These are phyloP conservation scores for Gastrophysa polygoni DNA, from an alignment of 2,888 invertebrate species.

Conservation along the genomic window DNA sequence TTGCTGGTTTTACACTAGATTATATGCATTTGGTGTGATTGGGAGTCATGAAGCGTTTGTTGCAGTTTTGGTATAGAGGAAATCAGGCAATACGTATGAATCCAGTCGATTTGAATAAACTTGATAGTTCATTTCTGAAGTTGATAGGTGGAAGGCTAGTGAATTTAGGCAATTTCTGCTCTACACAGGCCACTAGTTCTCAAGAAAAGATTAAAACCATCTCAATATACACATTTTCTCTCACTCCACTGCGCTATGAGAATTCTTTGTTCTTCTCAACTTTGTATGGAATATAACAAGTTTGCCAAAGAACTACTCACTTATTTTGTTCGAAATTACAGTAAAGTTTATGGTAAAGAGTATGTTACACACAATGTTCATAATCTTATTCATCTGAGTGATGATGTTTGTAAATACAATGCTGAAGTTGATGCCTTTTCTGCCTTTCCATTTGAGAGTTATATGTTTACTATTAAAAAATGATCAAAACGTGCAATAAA, in stretches of 20 bases:
- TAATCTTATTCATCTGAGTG: constrained; percentile 35
- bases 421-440: constrained; percentile 35
- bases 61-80: constrained; percentile 2
- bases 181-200: constrained; percentile 39
- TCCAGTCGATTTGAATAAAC: not conserved
- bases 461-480: too few relatives aligned
- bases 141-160: constrained; percentile 36
- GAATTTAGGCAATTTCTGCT: constrained; percentile 38
- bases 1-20: constrained; percentile 1
- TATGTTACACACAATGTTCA: constrained; percentile 36
- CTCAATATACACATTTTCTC: constrained; percentile 34
- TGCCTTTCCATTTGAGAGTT: constrained; percentile 36
- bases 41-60: not conserved
- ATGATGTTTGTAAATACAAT: constrained; percentile 26
- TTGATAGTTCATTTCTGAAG: constrained; percentile 3
- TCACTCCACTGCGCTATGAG: constrained; percentile 31
- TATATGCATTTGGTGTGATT: too few relatives aligned
- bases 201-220: constrained; percentile 22
- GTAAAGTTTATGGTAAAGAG: constrained; percentile 32
- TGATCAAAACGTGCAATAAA: not conserved
- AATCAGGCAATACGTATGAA: not conserved
- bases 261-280: constrained; percentile 27
- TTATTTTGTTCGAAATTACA: constrained; percentile 33
- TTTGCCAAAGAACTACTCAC: constrained; percentile 33
- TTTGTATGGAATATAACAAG: constrained; percentile 14